Percentiles rank a stretch among this genome's conserved stretches.
phyloP scores from a whole-genome alignment of 2,797 vertebrate species.

The Rhincodon typus region DNA sequence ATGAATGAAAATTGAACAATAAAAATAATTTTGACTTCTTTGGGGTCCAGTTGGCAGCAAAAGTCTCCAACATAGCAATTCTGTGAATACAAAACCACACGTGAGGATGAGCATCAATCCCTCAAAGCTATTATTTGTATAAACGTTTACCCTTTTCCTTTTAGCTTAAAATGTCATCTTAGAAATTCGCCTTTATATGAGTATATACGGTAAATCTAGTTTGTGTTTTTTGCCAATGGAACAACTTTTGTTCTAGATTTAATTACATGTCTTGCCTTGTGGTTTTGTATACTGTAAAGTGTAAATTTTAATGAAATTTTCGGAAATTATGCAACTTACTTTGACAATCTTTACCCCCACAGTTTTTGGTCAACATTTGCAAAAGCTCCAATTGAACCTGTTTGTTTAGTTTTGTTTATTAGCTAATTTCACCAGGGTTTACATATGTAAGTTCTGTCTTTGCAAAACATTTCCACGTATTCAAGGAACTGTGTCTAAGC shows the following conservation, averaged over 20 bases:
- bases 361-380: background rate
- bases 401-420: constrained; percentile 12
- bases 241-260: background rate
- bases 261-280: background rate
- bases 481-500: background rate
- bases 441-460: background rate
- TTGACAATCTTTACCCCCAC: background rate
- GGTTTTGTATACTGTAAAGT: background rate
- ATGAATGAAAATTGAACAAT: no score
- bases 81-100: no score
- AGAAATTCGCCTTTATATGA: no score
- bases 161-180: no score
- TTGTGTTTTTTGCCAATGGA: background rate
- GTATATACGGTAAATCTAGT: background rate
- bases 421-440: constrained; percentile 15
- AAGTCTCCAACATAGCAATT: no score
- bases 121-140: no score
- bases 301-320: background rate
- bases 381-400: background rate
- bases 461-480: background rate
- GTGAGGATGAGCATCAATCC: no score
- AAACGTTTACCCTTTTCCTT: no score
- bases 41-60: no score
- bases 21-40: no score
- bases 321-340: background rate